Base-by-base conservation (phyloP, 2,797 vertebrate species). In the Enteromius trimaculatus region DNA sequence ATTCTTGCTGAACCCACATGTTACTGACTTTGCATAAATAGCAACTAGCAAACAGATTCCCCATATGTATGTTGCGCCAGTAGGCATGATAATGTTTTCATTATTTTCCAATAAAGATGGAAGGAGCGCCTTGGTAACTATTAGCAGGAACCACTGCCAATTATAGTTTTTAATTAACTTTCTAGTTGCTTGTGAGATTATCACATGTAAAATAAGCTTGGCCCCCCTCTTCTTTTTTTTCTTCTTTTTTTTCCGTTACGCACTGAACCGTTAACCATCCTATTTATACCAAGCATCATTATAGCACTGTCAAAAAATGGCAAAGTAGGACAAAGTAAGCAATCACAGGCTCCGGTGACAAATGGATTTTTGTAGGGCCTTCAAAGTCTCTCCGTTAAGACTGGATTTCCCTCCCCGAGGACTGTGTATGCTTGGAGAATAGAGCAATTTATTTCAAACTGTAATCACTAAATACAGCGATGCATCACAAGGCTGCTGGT, bases 161-260 rank as follows among this genome's bases (percentile, higher is more conserved):
- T 96, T 96, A 95, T 94, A 94, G 92, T 93, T 95, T 95, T 95
- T 95, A 95, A 96, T 96, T 95, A 95, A 96, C 93, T 95, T 95
- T 93, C 91, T 93, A 92, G 92, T 95, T 94, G 92, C 92, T 93
- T 85, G 89, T 92, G 91, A 94, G 94, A 95, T 95, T 94, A 95
- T 95, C 93, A 89, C 93, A 94, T 93, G 94, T 93, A 95, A 93
- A 95, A 93, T 94, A 93, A 93, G 93, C 93, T 81, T 91, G 91
- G 90, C 90, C 89, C 90, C 90, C 87, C 91, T 92, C 90, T 92
- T 92, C 19, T 58, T 49, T 91, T 92, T 91, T 62, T 84, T 9
- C 8, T 9, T 9, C 2, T 42, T 9, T 84, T 68, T 86, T 88
- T 13, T 1, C 10, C 93, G 39, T 93, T 92, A 94, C 89, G 90